Percentiles rank a stretch among this genome's conserved stretches.
Conservation (phyloP, 1,140 invertebrate genomes). For the Ridgeia piscesae region DNA sequence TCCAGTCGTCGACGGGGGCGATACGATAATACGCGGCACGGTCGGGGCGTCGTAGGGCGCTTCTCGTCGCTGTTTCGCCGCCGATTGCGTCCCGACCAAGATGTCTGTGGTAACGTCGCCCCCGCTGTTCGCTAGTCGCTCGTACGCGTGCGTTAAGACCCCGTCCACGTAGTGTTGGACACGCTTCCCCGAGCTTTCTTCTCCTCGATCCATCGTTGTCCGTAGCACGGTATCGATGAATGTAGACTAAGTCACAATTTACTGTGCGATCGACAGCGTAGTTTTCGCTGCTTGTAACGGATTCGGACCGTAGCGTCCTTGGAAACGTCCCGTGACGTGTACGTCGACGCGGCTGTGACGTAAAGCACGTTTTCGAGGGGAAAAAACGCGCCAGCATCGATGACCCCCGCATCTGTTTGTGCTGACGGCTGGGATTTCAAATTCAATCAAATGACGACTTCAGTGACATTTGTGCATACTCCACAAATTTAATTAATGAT, state of each 20-base stretch:
- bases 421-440: no score
- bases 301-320: not conserved
- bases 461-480: no score
- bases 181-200: not conserved
- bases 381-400: not conserved
- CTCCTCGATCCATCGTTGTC: not conserved
- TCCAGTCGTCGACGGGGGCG: not conserved
- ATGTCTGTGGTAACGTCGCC: not conserved
- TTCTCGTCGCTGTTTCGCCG: not conserved
- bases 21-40: not conserved
- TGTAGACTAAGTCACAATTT: not conserved
- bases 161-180: not conserved
- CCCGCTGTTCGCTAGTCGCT: not conserved
- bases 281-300: not conserved
- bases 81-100: not conserved
- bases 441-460: no score
- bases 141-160: not conserved
- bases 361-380: not conserved
- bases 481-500: no score
- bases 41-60: not conserved
- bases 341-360: not conserved
- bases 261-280: not conserved
- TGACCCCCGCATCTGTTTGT: not conserved
- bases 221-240: not conserved
- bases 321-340: not conserved